Evolutionary conservation across 2,113 vertebrate species (phyloP).

Genomic region (Hiodon alosoides): DNA sequence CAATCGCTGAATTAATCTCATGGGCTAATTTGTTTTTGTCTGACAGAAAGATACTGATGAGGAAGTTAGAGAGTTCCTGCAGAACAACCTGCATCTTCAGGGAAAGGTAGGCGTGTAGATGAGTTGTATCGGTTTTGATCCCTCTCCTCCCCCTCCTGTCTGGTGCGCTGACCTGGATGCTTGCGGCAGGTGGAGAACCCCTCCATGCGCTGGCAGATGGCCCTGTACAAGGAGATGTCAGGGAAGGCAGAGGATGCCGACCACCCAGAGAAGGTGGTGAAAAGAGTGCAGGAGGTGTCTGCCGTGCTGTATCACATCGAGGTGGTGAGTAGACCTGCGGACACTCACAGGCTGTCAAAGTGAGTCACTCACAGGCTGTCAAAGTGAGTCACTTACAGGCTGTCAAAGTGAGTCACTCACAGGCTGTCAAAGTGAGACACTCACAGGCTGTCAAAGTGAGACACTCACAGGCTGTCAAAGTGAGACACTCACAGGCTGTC

Average conservation of each 20-base stretch:
- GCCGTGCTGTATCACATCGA: slow-evolving; percentile 86
- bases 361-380: no score
- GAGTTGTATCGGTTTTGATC: not conserved
- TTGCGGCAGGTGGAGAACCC: slow-evolving; percentile 75
- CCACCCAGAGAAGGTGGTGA: slow-evolving; percentile 78
- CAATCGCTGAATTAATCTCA: not conserved
- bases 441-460: not conserved
- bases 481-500: not conserved
- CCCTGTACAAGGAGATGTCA: slow-evolving; percentile 79
- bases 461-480: not conserved
- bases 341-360: not conserved
- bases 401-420: not conserved
- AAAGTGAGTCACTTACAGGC: not conserved
- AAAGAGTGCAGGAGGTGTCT: slow-evolving; percentile 83
- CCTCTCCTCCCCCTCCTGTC: no score
- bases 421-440: not conserved
- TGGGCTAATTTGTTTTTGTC: slow-evolving; percentile 13
- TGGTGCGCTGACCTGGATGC: not conserved
- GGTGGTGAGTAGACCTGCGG: slow-evolving; percentile 57
- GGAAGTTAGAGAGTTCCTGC: slow-evolving; percentile 86
- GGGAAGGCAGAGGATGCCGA: slow-evolving; percentile 84
- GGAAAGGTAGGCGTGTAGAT: slow-evolving; percentile 69
- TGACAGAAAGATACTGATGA: slow-evolving; percentile 90
- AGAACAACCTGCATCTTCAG: slow-evolving; percentile 86
- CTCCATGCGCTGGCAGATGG: slow-evolving; percentile 91